These are phyloP conservation scores for Heliconius sara DNA, from an alignment of 2,888 invertebrate genomes.

Conservation along the genomic window DNA sequence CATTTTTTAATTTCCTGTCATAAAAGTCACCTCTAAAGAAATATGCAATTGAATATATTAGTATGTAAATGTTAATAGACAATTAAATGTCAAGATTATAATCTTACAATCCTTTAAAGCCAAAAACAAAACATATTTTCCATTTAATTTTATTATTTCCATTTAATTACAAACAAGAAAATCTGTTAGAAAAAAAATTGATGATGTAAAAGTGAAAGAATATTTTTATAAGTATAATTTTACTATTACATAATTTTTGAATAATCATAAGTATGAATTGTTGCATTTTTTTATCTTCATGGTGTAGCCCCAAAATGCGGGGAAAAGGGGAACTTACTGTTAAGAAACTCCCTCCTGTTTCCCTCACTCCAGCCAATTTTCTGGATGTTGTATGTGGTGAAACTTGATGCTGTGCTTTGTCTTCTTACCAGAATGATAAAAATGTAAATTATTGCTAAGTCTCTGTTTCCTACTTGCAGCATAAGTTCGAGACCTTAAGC, in stretches of 20 bases:
- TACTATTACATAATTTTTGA: neutral
- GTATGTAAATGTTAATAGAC: neutral
- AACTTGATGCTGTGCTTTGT: no score
- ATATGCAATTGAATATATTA: neutral
- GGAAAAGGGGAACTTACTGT: no score
- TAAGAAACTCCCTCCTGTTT: no score
- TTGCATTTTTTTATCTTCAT: neutral
- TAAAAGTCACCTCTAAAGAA: neutral
- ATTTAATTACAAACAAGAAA: neutral
- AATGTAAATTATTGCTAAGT: no score
- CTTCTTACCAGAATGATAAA: no score
- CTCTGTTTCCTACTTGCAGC: no score
- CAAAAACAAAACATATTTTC: neutral
- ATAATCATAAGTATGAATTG: no score
- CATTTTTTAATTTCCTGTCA: neutral
- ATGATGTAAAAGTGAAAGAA: neutral
- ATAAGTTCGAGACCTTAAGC: no score
- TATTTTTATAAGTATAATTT: neutral
- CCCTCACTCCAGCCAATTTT: no score
- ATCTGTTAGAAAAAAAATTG: neutral
- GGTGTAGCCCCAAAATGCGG: no score
- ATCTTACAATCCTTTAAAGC: neutral
- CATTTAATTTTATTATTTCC: no score
- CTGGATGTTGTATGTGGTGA: no score
- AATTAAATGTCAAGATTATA: neutral